Evolutionary conservation across 2,888 invertebrate genomes (phyloP).

Genomic region (Diploptera punctata): DNA sequence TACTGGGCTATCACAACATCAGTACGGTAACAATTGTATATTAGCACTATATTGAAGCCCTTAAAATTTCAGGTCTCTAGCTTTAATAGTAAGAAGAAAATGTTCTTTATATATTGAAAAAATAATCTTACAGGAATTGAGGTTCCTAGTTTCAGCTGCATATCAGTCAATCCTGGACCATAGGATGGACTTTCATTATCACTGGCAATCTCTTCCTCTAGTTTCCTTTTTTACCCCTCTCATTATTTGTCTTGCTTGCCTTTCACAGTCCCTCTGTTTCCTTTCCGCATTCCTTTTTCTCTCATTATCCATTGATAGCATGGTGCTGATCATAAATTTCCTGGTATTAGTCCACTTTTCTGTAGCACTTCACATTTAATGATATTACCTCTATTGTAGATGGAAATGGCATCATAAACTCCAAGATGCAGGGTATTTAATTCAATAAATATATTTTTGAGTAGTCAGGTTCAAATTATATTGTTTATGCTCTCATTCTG

Average conservation of each 20-base stretch:
- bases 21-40: not conserved
- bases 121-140: not conserved
- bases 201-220: not conserved
- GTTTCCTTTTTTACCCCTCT: conserved; percentile 1
- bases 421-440: conserved; percentile 1
- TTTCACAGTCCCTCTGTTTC: not conserved
- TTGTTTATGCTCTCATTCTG: conserved; percentile 15
- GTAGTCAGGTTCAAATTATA: not conserved
- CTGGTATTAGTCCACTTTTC: not conserved
- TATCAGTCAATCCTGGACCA: not conserved
- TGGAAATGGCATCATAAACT: conserved; percentile 7
- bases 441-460: not conserved
- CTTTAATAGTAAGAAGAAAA: conserved; percentile 1
- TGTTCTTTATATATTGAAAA: not conserved
- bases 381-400: not conserved
- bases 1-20: not conserved
- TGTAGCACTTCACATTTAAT: not conserved
- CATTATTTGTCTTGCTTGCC: not conserved
- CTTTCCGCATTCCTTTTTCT: not conserved
- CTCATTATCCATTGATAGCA: not conserved
- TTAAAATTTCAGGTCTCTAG: not conserved
- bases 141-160: not conserved
- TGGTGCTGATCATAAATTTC: not conserved
- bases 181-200: not conserved
- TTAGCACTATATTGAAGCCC: no score